Conservation (phyloP, 30 jellyfish, hydroid and myxozoan species). For the Cassiopea andromeda region DNA sequence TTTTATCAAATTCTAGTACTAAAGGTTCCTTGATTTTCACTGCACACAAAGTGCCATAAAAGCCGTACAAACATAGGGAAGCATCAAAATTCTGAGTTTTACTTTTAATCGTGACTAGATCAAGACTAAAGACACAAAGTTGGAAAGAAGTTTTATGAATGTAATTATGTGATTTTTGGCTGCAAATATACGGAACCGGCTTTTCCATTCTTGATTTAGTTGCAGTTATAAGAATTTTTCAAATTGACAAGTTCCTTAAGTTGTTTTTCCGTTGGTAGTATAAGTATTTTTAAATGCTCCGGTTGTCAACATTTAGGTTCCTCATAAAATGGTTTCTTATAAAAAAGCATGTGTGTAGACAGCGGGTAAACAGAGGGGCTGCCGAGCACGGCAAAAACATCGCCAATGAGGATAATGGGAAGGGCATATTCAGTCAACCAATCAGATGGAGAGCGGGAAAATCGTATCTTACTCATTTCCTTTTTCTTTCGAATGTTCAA, state of each 20-base stretch:
- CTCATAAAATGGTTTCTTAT: neutral
- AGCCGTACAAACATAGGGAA: too few species aligned
- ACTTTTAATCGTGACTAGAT: too few species aligned
- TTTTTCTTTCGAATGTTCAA: neutral
- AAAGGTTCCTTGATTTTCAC: too few species aligned
- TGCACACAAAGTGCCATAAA: too few species aligned
- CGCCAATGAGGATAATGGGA: neutral
- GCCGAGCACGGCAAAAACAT: neutral
- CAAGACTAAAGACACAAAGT: too few species aligned
- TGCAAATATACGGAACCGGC: too few species aligned
- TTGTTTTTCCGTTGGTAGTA: neutral
- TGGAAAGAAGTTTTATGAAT: too few species aligned
- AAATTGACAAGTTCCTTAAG: too few species aligned
- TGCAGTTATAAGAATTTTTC: too few species aligned
- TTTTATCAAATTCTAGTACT: too few species aligned
- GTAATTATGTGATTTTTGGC: too few species aligned
- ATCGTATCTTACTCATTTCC: slow-evolving; percentile 16
- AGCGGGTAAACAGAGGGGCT: neutral
- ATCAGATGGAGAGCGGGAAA: slow-evolving; percentile 7
- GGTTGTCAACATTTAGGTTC: neutral
- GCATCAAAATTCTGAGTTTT: too few species aligned
- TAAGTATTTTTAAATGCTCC: neutral
- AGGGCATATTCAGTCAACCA: slow-evolving; percentile 4
- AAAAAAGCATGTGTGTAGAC: neutral
- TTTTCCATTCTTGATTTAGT: neutral